Base-by-base conservation (phyloP, 2,888 invertebrate genomes). In the Trissonchulus sp. region DNA sequence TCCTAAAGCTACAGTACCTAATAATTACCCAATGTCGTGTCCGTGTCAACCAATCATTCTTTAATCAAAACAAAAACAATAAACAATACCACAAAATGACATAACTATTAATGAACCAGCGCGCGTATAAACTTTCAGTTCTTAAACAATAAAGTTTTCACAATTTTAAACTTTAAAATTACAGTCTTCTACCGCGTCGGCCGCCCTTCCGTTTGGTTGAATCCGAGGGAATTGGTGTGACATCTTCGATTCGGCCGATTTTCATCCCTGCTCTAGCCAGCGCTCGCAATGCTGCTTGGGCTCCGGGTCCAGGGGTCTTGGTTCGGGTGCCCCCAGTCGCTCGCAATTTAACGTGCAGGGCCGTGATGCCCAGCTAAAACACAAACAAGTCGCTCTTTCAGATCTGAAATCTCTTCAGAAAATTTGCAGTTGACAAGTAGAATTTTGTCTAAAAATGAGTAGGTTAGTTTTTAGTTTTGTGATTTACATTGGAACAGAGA, bases 201-300 rank as follows among this genome's bases (percentile, higher is more conserved):
- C 99, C 99, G 85, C 98, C 98, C 93, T 99, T 99, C 90, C 98
- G 94, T 86, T 99, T 92, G 75, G 98, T 99, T 78, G 94, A 93
- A 88, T 99, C 99, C 75, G 97, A 96, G 83, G 99, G 99, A 87
- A 99, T 98, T 33, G 99, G 99, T 15, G 99, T 99, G 15, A 99
- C 99, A 89, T 99, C 99, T 88, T 89, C 88, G 86, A 99, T 99
- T 83, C 99, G 92, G 73, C 99, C 99, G 86, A 99, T 99, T 88
- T 98, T 98, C 95, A 99, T 98, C 83, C 93, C 94, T 77, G 97
- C 94, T 87, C 99, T 93, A 81, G 99, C 99, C 81, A 99, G 89
- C 82, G 99, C 99, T 82, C 99, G 90, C 74, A 99, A 90, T 69
- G 99, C 99, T 76, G 98, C 97, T 87, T 89, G 88, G 63, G 98